Conservation (phyloP, 2,888 invertebrate species). For the Aspidiotus destructor region DNA sequence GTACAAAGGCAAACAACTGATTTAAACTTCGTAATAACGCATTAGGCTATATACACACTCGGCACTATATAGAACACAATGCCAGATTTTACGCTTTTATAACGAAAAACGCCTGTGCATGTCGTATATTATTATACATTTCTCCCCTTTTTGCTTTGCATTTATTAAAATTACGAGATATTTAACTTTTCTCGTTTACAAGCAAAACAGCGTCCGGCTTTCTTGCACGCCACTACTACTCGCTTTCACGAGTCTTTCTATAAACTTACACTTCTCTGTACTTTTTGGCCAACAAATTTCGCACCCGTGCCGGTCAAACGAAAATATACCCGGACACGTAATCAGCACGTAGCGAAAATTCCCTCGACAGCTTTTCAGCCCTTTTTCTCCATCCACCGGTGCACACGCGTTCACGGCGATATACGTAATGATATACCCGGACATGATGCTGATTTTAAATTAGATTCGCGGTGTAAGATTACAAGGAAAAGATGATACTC, state of each 20-base stretch:
- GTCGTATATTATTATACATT: no score
- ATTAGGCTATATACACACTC: no score
- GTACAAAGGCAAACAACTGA: no score
- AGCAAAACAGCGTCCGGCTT: not conserved
- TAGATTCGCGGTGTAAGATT: constrained; percentile 18
- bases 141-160: no score
- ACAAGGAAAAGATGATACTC: constrained; percentile 20
- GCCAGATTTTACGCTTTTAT: no score
- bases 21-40: no score
- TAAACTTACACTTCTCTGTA: no score
- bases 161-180: constrained; percentile 1
- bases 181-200: constrained; percentile 2
- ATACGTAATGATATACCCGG: constrained; percentile 17
- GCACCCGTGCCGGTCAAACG: not conserved
- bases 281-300: no score
- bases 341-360: constrained; percentile 6
- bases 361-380: constrained; percentile 17
- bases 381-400: not conserved
- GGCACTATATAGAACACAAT: no score
- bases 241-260: no score
- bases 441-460: constrained; percentile 16
- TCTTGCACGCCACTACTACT: not conserved
- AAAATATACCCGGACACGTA: constrained; percentile 10
- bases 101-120: no score
- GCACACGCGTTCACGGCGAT: no score